Conservation (phyloP, 64 coral and sea anemone species). For the Stylophora pistillata region DNA sequence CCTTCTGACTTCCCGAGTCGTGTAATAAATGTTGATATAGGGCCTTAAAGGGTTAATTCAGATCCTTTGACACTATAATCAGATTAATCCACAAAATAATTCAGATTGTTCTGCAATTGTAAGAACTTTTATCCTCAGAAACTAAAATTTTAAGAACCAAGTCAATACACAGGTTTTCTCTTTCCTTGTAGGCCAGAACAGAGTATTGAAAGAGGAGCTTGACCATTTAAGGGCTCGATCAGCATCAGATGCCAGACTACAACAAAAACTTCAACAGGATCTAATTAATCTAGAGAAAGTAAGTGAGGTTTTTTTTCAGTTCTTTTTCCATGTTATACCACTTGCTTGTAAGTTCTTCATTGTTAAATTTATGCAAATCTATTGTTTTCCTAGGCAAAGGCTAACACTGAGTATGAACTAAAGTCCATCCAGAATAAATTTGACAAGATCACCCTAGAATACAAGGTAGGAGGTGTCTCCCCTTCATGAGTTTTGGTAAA, state of each 20-base stretch:
- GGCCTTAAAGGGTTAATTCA: too few species aligned
- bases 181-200: constrained; percentile 74
- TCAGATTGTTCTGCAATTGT: not conserved
- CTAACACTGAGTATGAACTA: constrained; percentile 90
- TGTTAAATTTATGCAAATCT: not conserved
- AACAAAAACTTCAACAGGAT: constrained; percentile 95
- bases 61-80: too few species aligned
- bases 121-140: not conserved
- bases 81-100: too few species aligned
- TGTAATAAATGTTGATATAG: too few species aligned
- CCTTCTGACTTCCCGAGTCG: too few species aligned
- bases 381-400: constrained; percentile 70
- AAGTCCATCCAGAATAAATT: constrained; percentile 86
- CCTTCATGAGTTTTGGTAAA: not conserved
- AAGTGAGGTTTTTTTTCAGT: not conserved
- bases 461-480: constrained; percentile 49
- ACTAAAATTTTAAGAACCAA: too few species aligned
- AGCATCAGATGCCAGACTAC: constrained; percentile 68
- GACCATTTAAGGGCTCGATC: constrained; percentile 72
- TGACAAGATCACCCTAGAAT: constrained; percentile 83
- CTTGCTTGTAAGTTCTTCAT: not conserved
- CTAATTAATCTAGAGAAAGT: constrained; percentile 90
- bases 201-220: constrained; percentile 74
- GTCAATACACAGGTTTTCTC: too few species aligned
- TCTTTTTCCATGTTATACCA: not conserved